Evolutionary conservation across 2,797 vertebrate species (phyloP).

Genomic region (Hippopotamyrus pictus): DNA sequence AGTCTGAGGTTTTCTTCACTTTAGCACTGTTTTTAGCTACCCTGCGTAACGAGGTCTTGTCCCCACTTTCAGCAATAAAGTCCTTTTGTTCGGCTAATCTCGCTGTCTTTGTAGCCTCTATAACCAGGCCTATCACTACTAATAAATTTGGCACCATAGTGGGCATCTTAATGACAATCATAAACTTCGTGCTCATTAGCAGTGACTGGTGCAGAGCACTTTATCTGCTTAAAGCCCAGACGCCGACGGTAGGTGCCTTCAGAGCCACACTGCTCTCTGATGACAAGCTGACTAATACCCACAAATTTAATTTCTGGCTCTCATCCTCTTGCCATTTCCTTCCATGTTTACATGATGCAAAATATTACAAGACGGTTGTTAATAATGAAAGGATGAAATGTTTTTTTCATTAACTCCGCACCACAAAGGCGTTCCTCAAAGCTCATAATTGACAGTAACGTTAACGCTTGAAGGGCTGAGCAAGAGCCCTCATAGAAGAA

Average conservation of each 20-base stretch:
- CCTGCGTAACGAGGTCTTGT: background rate
- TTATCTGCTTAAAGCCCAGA: background rate
- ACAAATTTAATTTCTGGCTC: background rate
- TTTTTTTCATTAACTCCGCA: background rate
- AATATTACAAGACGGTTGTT: background rate
- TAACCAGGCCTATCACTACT: background rate
- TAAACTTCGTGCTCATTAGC: background rate
- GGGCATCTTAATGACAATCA: background rate
- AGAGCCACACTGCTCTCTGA: background rate
- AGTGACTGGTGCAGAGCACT: background rate
- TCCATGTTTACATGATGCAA: background rate
- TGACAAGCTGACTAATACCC: background rate
- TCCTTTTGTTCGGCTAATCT: conserved; percentile 1
- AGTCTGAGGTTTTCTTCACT: background rate
- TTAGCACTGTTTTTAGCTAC: background rate
- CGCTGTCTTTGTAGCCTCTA: background rate
- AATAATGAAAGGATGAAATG: background rate
- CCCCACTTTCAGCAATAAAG: background rate
- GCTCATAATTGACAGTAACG: background rate
- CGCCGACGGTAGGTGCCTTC: background rate
- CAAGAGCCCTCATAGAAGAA: conserved; percentile 51
- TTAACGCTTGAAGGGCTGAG: conserved; percentile 24
- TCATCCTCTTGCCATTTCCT: background rate
- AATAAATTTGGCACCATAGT: background rate
- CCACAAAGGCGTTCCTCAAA: background rate